Evolutionary conservation across 2,888 invertebrate genomes (phyloP).

Genomic region (Sipunculus nudus): DNA sequence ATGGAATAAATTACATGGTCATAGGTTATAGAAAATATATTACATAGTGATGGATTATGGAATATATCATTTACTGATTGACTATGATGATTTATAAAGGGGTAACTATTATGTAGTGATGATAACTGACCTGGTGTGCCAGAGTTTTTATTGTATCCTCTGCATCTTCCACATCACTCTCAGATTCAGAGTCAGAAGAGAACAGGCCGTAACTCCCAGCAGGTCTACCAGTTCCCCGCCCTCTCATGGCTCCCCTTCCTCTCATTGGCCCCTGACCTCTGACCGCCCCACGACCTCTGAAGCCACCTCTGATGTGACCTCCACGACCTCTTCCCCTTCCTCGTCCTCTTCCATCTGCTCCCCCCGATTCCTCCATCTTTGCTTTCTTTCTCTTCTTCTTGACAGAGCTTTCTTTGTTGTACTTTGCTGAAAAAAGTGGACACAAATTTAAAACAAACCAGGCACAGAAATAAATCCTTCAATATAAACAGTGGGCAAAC

Average conservation of each 20-base stretch:
- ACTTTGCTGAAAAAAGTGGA: constrained; percentile 52
- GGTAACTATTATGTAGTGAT: too few relatives aligned
- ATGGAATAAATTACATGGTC: too few relatives aligned
- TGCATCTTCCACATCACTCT: constrained; percentile 36
- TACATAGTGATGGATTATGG: too few relatives aligned
- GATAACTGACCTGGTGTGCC: too few relatives aligned
- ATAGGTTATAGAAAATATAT: too few relatives aligned
- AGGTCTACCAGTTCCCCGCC: background rate
- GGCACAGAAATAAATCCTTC: background rate
- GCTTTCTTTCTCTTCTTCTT: constrained; percentile 40
- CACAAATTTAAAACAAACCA: background rate
- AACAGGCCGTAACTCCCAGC: background rate
- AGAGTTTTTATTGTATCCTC: too few relatives aligned
- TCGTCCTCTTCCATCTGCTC: constrained; percentile 48
- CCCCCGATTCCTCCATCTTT: constrained; percentile 21
- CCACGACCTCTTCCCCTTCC: constrained; percentile 8
- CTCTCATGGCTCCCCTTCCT: constrained; percentile 1
- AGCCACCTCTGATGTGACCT: background rate
- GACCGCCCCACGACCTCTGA: constrained; percentile 15
- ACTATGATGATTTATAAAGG: too few relatives aligned
- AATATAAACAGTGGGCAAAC: background rate
- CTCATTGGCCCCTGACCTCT: too few relatives aligned
- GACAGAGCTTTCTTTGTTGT: constrained; percentile 57
- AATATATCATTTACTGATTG: too few relatives aligned
- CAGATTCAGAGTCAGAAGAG: constrained; percentile 20